Conservation (phyloP, 2,113 vertebrate species). For the Thalassarche chlororhynchos region DNA sequence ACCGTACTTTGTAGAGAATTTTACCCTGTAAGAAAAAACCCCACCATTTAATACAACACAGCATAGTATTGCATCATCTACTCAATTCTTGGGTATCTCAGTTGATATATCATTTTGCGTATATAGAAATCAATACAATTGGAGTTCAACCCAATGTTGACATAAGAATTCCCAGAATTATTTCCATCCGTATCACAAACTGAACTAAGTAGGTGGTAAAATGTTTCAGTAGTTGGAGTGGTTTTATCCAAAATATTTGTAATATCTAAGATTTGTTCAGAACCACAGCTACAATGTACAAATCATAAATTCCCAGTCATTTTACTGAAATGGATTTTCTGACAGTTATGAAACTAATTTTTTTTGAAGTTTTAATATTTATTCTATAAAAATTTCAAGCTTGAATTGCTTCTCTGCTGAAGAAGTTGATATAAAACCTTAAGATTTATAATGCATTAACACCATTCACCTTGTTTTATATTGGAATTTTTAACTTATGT, state of each 20-base stretch:
- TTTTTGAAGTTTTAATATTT: not conserved
- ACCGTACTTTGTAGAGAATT: slow-evolving; percentile 91
- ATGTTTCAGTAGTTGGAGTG: not conserved
- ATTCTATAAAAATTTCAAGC: not conserved
- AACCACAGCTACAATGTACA: not conserved
- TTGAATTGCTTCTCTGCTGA: not conserved
- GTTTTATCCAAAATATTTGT: not conserved
- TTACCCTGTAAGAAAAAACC: slow-evolving; percentile 77
- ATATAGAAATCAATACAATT: rapidly evolving
- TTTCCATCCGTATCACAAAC: not conserved
- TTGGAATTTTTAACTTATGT: not conserved
- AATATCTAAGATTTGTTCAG: not conserved
- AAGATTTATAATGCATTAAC: not conserved
- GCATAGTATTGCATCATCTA: not conserved
- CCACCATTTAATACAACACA: not conserved
- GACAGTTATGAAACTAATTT: not conserved
- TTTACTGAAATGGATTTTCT: not conserved
- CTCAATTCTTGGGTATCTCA: not conserved
- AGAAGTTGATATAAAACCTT: not conserved
- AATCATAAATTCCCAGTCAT: not conserved
- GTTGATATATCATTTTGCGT: not conserved
- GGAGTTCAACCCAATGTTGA: not conserved
- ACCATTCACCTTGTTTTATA: not conserved
- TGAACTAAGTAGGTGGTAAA: not conserved
- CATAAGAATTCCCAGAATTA: not conserved